Base-by-base conservation (phyloP, 2,888 invertebrate species). In the Trichacis sp. region DNA sequence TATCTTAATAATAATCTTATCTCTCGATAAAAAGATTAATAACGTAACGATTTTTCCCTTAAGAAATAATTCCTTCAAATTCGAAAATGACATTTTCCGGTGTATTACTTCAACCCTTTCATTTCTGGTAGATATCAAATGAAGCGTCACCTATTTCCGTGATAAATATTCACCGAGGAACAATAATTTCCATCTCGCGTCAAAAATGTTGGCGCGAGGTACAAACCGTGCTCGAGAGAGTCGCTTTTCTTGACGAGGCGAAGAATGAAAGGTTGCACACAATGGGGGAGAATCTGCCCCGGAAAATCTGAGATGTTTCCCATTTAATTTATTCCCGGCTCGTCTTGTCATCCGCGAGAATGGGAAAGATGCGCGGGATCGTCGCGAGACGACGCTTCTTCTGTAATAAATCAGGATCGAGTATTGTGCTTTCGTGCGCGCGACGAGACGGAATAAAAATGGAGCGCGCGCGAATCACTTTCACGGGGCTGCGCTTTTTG, bases 181-280 rank as follows among this genome's bases (percentile, higher is more conserved):
- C 11, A 33, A 33, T 33, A 33, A 33, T 33, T 33, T 33, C 11
- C 33, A 33, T 33, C n/a, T 2, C 33, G 36, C 70, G 72, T 64
- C 68, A 71, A 71, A 73, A 70, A 69, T 74, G 66, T 33, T 9
- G 1, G 29, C 33, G 33, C 40, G 36, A 40, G 40, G 12, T 40
- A 17, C 42, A 24, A 42, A 33, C 36, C 29, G 15, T 29, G 15
- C 33, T 52, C 53, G 38, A 46, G 36, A 36, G 20, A 19, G 33
- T 49, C 38, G 49, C 30, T 18, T 15, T 12, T 17, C 36, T n/a
- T 49, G 49, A 49, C 33, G 49, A 17, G 15, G 33, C 6, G 30
- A n/a, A 12, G 6, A 33, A 18, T 18, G 38, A 49, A 12, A 4
- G 38, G 12, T 12, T 8, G 36, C 38, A 19, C 49, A 38, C 49